Evolutionary conservation across 2,888 invertebrate species (phyloP).

Genomic region (Melikaiella ostensackeni): DNA sequence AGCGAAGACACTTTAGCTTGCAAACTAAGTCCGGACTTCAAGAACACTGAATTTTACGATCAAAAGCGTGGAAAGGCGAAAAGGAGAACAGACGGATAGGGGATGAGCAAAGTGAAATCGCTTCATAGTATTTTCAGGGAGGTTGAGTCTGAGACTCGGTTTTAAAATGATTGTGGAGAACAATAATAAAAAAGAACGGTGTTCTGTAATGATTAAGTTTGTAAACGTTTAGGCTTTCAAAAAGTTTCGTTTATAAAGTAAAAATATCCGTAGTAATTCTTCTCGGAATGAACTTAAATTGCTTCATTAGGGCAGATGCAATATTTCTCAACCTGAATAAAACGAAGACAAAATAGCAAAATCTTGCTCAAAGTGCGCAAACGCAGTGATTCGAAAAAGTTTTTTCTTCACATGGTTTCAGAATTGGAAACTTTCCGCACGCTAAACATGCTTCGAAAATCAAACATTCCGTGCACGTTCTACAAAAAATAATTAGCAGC

Average conservation of each 20-base stretch:
- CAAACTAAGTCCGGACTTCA: neutral
- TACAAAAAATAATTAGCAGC: too few relatives aligned
- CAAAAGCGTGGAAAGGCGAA: neutral
- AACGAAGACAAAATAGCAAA: too few relatives aligned
- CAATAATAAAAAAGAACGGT: neutral
- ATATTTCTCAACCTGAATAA: too few relatives aligned
- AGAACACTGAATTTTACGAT: slow-evolving; percentile 2
- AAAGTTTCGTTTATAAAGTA: neutral
- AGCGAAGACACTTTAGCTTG: slow-evolving; percentile 12
- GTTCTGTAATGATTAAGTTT: neutral
- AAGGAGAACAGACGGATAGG: neutral
- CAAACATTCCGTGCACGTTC: too few relatives aligned
- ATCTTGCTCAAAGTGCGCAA: too few relatives aligned
- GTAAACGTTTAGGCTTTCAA: neutral
- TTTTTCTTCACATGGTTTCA: too few relatives aligned
- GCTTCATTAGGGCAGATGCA: too few relatives aligned
- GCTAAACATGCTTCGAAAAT: too few relatives aligned
- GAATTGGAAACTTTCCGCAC: too few relatives aligned
- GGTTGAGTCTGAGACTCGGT: neutral
- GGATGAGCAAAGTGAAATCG: neutral
- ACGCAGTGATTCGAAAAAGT: too few relatives aligned
- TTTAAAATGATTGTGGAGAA: neutral
- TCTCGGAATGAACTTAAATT: too few relatives aligned
- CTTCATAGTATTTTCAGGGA: neutral
- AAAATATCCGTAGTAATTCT: too few relatives aligned